phyloP scores from a whole-genome alignment of 2,113 vertebrate genomes.

The Pygathrix nemaeus region DNA sequence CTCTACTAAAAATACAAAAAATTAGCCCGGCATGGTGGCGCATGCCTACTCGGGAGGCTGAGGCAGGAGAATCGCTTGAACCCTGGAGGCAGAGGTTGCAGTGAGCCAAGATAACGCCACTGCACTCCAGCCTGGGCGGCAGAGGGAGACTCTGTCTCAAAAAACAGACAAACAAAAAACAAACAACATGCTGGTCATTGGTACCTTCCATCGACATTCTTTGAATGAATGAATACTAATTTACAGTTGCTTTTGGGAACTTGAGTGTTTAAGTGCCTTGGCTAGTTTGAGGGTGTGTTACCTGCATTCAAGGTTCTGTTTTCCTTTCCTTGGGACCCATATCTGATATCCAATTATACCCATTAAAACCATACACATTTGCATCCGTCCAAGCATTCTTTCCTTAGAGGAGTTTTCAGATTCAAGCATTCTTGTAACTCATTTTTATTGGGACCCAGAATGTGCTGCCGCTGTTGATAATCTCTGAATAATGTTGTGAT shows the following conservation, averaged over 20 bases:
- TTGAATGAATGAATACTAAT: background rate
- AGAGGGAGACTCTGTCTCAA: too few species aligned
- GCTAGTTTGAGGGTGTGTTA: background rate
- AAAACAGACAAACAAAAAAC: too few species aligned
- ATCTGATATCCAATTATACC: background rate
- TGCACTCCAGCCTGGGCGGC: too few species aligned
- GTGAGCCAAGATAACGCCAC: too few species aligned
- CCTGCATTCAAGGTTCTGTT: background rate
- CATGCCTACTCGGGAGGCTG: too few species aligned
- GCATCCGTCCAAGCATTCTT: background rate
- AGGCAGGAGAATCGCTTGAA: too few species aligned
- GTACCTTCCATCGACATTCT: background rate
- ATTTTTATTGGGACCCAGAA: background rate
- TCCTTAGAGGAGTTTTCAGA: constrained; percentile 2
- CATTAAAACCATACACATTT: background rate
- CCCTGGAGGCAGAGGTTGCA: too few species aligned
- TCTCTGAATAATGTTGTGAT: background rate
- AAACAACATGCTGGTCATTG: background rate
- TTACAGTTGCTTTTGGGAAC: background rate
- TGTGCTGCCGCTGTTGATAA: background rate
- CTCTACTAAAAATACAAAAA: too few species aligned
- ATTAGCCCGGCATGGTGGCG: too few species aligned
- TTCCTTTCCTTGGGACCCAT: background rate
- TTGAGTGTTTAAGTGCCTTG: background rate
- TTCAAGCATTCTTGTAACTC: background rate